Percentiles rank a stretch among this genome's conserved stretches.
These are phyloP conservation scores for Pluvialis apricaria DNA, from an alignment of 2,113 vertebrate genomes.

Conservation along the genomic window DNA sequence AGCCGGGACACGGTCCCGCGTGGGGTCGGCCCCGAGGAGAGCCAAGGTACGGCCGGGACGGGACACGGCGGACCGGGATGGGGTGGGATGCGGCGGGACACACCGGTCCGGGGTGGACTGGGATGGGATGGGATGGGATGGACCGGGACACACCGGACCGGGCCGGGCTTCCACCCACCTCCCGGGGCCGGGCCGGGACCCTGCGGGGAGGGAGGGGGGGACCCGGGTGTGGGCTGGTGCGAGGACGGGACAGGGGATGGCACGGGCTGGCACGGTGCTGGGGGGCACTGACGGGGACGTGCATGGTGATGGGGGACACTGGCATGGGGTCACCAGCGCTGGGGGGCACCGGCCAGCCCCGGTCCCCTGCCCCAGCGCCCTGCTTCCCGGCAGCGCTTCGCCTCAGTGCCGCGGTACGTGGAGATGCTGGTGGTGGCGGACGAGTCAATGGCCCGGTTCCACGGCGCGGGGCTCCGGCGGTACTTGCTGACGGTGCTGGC, in stretches of 20 bases:
- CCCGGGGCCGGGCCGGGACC: background rate
- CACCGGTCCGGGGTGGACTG: fast-evolving
- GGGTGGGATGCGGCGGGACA: background rate
- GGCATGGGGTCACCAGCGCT: background rate
- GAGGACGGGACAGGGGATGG: too few species aligned
- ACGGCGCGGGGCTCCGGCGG: conserved; percentile 59
- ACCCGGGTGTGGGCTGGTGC: too few species aligned
- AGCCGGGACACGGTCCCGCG: background rate
- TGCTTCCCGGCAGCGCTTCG: conserved; percentile 58
- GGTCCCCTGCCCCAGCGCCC: background rate
- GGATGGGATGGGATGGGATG: background rate
- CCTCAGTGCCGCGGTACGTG: conserved; percentile 70
- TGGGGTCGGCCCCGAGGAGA: background rate
- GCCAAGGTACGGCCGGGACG: background rate
- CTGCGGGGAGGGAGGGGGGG: background rate
- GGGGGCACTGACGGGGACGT: too few species aligned
- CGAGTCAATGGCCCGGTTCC: conserved; percentile 70
- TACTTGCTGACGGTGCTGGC: conserved; percentile 76
- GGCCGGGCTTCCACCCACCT: background rate
- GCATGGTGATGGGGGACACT: background rate
- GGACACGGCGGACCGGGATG: background rate
- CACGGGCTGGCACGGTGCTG: background rate
- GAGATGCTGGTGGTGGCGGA: conserved; percentile 76
- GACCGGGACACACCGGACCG: background rate
- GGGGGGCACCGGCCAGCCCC: background rate